Evolutionary conservation across 2,113 vertebrate species (phyloP).

Genomic region (Morphnarchus princeps): DNA sequence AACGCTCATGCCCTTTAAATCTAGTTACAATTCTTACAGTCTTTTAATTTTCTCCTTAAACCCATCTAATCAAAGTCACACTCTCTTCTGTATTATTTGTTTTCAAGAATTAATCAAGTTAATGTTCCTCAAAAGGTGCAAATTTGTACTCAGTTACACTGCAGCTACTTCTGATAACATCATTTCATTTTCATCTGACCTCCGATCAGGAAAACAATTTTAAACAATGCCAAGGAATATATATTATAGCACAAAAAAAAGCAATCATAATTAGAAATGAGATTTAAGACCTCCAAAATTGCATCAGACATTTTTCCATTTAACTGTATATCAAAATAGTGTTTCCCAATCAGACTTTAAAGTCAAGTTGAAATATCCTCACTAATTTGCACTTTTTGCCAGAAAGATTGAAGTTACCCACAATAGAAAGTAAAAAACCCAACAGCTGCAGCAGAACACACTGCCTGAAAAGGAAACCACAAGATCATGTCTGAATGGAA

Average conservation of each 20-base stretch:
- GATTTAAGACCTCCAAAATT: constrained; percentile 59
- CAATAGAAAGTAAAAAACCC: neutral
- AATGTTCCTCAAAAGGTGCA: neutral
- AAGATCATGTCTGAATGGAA: neutral
- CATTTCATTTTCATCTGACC: constrained; percentile 9
- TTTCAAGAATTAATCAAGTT: neutral
- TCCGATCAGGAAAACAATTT: neutral
- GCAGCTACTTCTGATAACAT: neutral
- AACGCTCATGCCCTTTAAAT: neutral
- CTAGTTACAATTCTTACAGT: neutral
- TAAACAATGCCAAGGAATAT: neutral
- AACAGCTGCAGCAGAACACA: neutral
- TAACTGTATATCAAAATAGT: constrained; percentile 39
- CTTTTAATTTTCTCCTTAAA: neutral
- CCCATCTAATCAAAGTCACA: neutral
- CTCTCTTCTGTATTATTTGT: neutral
- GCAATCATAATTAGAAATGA: constrained; percentile 55
- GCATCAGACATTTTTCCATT: constrained; percentile 36
- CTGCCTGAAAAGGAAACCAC: neutral
- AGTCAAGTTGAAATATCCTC: constrained; percentile 8
- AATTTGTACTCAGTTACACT: neutral
- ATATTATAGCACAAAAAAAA: neutral
- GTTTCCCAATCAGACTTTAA: constrained; percentile 47
- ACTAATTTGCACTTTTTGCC: constrained; percentile 2
- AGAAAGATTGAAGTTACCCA: neutral